A percentile compares a stretch with the other conserved stretches of the same genome.
These are phyloP conservation scores for Diplosoma virens DNA, from an alignment of 23 tunicate genomes.

Conservation along the genomic window DNA sequence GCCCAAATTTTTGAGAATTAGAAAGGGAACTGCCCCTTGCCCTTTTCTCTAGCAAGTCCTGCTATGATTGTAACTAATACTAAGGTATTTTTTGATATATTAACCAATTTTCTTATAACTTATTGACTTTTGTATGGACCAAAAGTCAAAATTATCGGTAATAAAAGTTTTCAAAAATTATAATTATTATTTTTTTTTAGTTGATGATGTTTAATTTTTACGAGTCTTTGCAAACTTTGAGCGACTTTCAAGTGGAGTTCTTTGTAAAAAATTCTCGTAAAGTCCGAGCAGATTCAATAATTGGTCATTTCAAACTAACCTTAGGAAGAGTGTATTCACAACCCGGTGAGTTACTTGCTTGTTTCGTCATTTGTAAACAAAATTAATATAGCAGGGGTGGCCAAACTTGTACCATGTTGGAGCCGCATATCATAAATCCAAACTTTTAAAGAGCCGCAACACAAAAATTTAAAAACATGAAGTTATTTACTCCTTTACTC, in stretches of 20 bases:
- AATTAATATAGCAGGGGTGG: too few relatives aligned
- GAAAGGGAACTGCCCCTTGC: neutral
- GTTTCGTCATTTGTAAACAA: too few relatives aligned
- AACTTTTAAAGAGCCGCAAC: too few relatives aligned
- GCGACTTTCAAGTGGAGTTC: constrained; percentile 60
- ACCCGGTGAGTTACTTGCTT: constrained; percentile 48
- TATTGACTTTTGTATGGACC: too few relatives aligned
- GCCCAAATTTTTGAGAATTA: too few relatives aligned
- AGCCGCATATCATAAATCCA: too few relatives aligned
- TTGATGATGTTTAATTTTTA: constrained; percentile 79
- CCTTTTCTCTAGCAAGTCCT: neutral
- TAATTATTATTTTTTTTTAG: constrained; percentile 27
- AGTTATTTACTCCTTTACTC: too few relatives aligned
- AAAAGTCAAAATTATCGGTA: too few relatives aligned
- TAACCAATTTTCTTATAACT: too few relatives aligned
- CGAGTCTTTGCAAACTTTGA: constrained; percentile 61
- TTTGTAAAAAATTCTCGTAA: constrained; percentile 74
- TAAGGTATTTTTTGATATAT: neutral
- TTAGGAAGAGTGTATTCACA: constrained; percentile 78
- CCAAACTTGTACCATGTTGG: too few relatives aligned
- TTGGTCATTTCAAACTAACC: constrained; percentile 73
- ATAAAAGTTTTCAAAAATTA: too few relatives aligned
- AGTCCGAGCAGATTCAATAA: constrained; percentile 64
- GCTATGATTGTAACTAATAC: neutral
- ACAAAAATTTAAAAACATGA: too few relatives aligned